phyloP scores from a whole-genome alignment of 2,113 vertebrate species.

The Oncorhynchus gorbuscha region DNA sequence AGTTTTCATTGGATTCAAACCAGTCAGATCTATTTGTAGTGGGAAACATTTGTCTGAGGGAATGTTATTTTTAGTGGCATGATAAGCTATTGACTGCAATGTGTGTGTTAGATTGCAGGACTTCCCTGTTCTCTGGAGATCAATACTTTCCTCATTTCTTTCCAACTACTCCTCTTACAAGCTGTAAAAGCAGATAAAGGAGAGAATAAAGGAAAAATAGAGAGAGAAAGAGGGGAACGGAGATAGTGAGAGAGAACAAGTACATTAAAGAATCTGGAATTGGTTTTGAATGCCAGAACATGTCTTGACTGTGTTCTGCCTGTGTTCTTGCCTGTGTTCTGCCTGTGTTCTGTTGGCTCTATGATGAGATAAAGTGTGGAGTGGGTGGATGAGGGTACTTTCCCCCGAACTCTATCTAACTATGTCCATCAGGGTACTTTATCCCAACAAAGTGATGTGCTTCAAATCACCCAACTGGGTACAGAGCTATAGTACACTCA shows the following conservation, averaged over 20 bases:
- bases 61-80: constrained; percentile 46
- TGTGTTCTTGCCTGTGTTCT: constrained; percentile 47
- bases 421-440: constrained; percentile 8
- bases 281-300: constrained; percentile 59
- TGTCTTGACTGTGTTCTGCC: constrained; percentile 47
- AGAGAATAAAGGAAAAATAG: constrained; percentile 8
- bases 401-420: constrained; percentile 13
- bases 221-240: constrained; percentile 22
- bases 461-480: constrained; percentile 53
- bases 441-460: constrained; percentile 39
- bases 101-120: constrained; percentile 63
- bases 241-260: constrained; percentile 33
- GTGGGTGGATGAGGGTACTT: constrained; percentile 40
- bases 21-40: constrained; percentile 23
- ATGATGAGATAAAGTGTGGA: constrained; percentile 16
- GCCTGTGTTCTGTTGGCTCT: constrained; percentile 34
- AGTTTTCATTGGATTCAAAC: background rate
- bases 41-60: constrained; percentile 51
- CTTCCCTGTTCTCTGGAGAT: constrained; percentile 52
- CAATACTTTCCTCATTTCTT: constrained; percentile 66
- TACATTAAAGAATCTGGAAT: constrained; percentile 59
- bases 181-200: constrained; percentile 69
- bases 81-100: constrained; percentile 65
- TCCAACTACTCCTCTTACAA: constrained; percentile 59
- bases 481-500: constrained; percentile 10